Base-by-base conservation (phyloP, 2,888 invertebrate species). In the Octonoba sinensis region DNA sequence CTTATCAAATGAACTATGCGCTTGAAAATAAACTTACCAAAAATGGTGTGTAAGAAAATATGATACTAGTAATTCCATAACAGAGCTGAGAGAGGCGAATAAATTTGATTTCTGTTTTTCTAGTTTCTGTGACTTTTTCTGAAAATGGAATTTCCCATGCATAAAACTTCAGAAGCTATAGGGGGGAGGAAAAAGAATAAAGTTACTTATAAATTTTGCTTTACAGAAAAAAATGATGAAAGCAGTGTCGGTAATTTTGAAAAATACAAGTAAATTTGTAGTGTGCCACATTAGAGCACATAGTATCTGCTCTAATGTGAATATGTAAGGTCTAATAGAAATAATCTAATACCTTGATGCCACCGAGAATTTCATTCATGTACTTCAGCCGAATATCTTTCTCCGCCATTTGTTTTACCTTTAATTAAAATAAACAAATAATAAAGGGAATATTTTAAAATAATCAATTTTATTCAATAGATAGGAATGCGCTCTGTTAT, bases 331-430 rank as follows among this genome's bases (percentile, higher is more conserved):
- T n/a, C n/a, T n/a, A 27, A 1, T 51, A 47, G 11, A 20, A 51
- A 66, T 15, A 6, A 44, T n/a, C n/a, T 18, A 8, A 20, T 78
- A 87, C 87, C 86, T 89, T 89, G 57, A 89, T 88, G 51, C 89
- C 89, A 83, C 87, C 88, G n/a, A 89, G 84, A 67, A 89, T 87
- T 85, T 89, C 89, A 60, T 87, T 88, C 86, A 89, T 88, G 81
- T 88, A 83, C 75, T 89, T 89, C 11, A 89, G 86, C 18, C 89
- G 84, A 24, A 87, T 86, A 82, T 89, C 89, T 85, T 90, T 90
- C 66, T 86, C 85, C 56, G 86, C 86, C 88, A 79, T 72, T 18
- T 79, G 72, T n/a, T 72, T 66, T 4, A 72, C 66, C 77, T 78
- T 8, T 49, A 44, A 76, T 4, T 27, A 74, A 60, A 49, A 18